Percentiles rank a stretch among this genome's conserved stretches.
Evolutionary conservation across 2,888 invertebrate genomes (phyloP).

Genomic region (Coenonympha glycerion): DNA sequence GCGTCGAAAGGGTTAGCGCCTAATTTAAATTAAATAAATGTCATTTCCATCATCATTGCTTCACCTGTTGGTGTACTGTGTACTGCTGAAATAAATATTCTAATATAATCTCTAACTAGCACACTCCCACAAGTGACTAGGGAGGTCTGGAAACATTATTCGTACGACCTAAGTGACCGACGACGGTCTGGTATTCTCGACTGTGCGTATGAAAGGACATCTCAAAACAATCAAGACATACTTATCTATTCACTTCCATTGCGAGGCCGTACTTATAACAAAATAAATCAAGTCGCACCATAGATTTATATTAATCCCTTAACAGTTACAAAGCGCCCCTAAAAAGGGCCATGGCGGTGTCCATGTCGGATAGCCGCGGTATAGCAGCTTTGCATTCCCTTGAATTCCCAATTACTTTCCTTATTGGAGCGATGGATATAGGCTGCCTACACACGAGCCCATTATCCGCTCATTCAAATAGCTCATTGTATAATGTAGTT

Average conservation of each 20-base stretch:
- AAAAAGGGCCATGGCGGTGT: constrained; percentile 29
- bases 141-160: no score
- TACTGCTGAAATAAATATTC: no score
- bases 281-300: constrained; percentile 14
- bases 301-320: constrained; percentile 27
- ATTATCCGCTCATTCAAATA: background rate
- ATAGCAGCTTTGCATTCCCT: constrained; percentile 38
- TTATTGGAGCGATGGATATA: constrained; percentile 40
- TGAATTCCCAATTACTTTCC: constrained; percentile 62
- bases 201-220: no score
- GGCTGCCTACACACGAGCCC: constrained; percentile 1
- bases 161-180: no score
- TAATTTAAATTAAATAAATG: no score
- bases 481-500: background rate
- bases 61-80: no score
- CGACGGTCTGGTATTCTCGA: no score
- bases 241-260: background rate
- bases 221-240: background rate
- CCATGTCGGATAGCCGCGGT: constrained; percentile 42
- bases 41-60: no score
- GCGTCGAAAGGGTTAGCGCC: no score
- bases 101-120: no score
- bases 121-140: no score
- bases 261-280: constrained; percentile 2
- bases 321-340: constrained; percentile 24